Conservation (phyloP, 2,888 invertebrate species). For the Andrena haemorrhoa region DNA sequence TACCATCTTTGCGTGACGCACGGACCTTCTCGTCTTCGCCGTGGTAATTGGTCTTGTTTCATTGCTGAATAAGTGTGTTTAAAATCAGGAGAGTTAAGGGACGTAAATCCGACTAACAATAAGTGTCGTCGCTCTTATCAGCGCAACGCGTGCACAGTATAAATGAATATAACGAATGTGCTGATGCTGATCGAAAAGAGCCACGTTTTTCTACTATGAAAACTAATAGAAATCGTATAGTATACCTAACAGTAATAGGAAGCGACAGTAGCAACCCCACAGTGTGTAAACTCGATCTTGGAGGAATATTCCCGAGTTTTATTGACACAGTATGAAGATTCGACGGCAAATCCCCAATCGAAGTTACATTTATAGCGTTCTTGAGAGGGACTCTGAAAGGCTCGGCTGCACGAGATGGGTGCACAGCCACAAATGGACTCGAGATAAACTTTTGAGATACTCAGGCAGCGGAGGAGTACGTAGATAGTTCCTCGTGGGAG, state of each 20-base stretch:
- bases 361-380: conserved; percentile 4
- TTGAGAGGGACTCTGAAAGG: conserved; percentile 10
- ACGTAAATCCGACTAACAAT: no score
- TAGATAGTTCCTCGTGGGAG: conserved; percentile 6
- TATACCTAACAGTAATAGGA: not conserved
- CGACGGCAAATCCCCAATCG: conserved; percentile 14
- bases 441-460: conserved; percentile 11
- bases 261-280: not conserved
- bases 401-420: not conserved
- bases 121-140: no score
- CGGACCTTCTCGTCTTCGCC: no score
- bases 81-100: no score
- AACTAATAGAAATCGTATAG: not conserved
- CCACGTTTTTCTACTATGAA: not conserved
- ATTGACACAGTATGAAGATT: not conserved
- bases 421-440: conserved; percentile 14
- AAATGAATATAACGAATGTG: no score
- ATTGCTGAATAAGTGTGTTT: no score
- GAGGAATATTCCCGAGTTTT: not conserved
- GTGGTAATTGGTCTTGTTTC: no score
- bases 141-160: no score
- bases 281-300: not conserved
- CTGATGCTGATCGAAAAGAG: no score
- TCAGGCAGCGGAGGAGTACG: not conserved
- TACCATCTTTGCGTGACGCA: no score